Base-by-base conservation (phyloP, 2,888 invertebrate species). In the Drosophila stalkeri region DNA sequence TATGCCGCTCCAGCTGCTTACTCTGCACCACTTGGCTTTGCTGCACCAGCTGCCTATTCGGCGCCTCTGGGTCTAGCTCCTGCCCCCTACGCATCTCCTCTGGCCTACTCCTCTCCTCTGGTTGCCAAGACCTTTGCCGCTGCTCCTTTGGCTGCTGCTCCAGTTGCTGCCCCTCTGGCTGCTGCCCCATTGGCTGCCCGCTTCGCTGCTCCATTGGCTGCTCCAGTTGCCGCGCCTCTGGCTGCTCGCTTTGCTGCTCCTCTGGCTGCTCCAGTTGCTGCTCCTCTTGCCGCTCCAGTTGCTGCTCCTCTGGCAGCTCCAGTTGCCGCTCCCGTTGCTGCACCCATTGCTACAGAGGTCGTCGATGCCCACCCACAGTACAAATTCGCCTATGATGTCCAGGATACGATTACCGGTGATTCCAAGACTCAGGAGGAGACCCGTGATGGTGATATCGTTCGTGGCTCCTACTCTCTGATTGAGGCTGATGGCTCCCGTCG, bases 401-500 rank as follows among this genome's bases (percentile, higher is more conserved):
- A 92, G 66, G 93, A 93, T 72, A 74, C 87, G 8, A 54, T 91
- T 2, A 92, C 93, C 49, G 93, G 93, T 18, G 93, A 93, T 68
- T 91, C 91, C 3, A 93, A 93, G 88, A 93, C 89, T 43, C 93
- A 93, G 74, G 85, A 89, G 62, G 93, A 93, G 79, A 88, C 90
- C 8, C 92, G 93, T 54, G 91, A 92, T 76, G 93, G 93, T 47
- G 93, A 93, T 82, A 80, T 92, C 9, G 93, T 93, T 0, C 91
- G 90, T 68, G 93, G 93, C 37, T 91, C 91, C 72, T 93, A 93
- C 78, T 92, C 93, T 0, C 71, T 93, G 66, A 89, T 92, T 55
- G 93, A 93, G 77, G 83, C 93, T 60, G 93, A 93, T 84, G 93
- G 93, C 35, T 91, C 87, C 57, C 90, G 91, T 59, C 91, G 93